A percentile compares a stretch with the other conserved stretches of the same genome.
These are phyloP conservation scores for Orthosia incerta DNA, from an alignment of 2,888 invertebrate genomes.

Conservation along the genomic window DNA sequence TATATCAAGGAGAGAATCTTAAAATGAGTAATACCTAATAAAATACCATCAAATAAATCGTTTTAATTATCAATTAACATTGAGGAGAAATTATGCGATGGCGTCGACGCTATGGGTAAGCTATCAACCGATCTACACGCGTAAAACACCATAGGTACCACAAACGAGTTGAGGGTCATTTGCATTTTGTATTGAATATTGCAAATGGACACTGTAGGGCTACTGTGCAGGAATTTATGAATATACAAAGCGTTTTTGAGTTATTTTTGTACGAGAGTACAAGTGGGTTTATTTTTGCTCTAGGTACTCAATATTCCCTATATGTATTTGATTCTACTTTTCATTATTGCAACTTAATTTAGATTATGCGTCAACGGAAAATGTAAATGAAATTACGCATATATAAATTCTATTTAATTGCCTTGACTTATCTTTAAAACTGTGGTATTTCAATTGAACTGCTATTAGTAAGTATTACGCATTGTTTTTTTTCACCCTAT, in stretches of 20 bases:
- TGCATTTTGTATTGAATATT: constrained; percentile 69
- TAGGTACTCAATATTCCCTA: not conserved
- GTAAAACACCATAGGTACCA: constrained; percentile 69
- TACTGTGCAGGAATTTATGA: constrained; percentile 61
- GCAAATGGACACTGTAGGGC: constrained; percentile 64
- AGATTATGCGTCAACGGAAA: constrained; percentile 39
- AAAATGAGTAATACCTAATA: constrained; percentile 45
- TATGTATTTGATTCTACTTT: constrained; percentile 13
- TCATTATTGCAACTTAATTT: constrained; percentile 1
- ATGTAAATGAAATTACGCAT: constrained; percentile 20
- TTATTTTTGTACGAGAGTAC: constrained; percentile 28
- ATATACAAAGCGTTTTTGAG: constrained; percentile 54
- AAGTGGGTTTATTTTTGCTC: constrained; percentile 6
- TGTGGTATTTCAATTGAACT: constrained; percentile 40
- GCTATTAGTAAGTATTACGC: constrained; percentile 9
- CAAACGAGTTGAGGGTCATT: constrained; percentile 64
- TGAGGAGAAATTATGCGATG: constrained; percentile 45
- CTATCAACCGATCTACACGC: constrained; percentile 73
- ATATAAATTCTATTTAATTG: constrained; percentile 21
- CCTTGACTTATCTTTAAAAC: constrained; percentile 1
- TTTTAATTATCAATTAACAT: constrained; percentile 69
- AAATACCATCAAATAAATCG: constrained; percentile 63
- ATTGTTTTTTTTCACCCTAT: constrained; percentile 4
- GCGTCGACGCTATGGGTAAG: constrained; percentile 42
- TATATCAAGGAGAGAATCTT: constrained; percentile 18